phyloP scores from a whole-genome alignment of 2,797 vertebrate species.

The Erithacus rubecula region DNA sequence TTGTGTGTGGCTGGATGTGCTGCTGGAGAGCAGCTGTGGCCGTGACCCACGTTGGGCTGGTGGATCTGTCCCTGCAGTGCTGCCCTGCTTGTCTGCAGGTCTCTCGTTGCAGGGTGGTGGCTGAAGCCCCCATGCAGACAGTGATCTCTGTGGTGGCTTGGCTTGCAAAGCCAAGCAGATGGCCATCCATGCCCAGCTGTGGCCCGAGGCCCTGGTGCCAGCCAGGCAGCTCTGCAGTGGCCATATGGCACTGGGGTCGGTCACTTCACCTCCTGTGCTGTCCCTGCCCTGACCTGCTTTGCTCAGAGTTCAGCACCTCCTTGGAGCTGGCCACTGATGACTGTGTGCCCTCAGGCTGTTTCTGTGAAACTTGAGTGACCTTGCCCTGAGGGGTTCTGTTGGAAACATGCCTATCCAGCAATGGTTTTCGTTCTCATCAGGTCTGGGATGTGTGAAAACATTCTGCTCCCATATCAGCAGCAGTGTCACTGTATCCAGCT shows the following conservation, averaged over 20 bases:
- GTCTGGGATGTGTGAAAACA: accelerated
- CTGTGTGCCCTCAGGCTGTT: neutral
- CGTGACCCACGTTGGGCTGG: accelerated
- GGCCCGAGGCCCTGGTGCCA: neutral
- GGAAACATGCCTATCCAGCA: neutral
- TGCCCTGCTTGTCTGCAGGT: neutral
- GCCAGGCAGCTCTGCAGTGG: accelerated
- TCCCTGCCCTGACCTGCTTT: neutral
- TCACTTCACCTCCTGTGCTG: accelerated
- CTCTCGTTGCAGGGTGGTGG: accelerated
- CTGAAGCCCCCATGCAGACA: accelerated
- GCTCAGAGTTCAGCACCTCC: neutral
- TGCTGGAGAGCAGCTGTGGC: neutral
- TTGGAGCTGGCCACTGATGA: neutral
- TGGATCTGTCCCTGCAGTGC: neutral
- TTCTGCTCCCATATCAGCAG: neutral
- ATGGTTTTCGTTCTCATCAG: neutral
- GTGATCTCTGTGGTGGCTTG: neutral
- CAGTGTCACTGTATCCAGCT: neutral
- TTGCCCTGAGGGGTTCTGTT: neutral
- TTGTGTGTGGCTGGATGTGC: accelerated
- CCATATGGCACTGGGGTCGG: neutral
- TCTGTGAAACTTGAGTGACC: neutral
- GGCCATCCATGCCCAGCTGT: neutral
- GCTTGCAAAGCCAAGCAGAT: neutral